Evolutionary conservation across 2,797 vertebrate genomes (phyloP).

Genomic region (Anabas testudineus): DNA sequence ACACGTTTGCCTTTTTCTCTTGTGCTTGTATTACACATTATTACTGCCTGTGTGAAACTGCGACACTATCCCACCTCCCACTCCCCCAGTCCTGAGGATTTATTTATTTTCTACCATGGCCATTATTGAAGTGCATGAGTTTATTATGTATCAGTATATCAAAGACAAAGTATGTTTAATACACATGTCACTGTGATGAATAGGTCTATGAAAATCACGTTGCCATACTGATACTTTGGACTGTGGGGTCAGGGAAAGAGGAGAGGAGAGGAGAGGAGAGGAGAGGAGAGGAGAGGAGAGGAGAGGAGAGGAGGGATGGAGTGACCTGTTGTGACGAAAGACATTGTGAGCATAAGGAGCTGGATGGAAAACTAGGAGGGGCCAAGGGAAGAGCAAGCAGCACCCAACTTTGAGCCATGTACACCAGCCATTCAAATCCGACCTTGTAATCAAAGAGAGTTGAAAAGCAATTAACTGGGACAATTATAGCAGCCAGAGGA

Average conservation of each 20-base stretch:
- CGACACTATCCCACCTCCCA: background rate
- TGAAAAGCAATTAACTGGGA: constrained; percentile 91
- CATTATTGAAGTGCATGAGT: constrained; percentile 3
- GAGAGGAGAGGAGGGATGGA: background rate
- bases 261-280: background rate
- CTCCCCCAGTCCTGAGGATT: background rate
- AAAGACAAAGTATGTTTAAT: constrained; percentile 58
- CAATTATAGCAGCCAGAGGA: constrained; percentile 87
- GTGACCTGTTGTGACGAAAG: constrained; percentile 26
- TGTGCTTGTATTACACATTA: background rate
- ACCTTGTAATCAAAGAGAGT: constrained; percentile 90
- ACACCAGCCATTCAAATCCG: constrained; percentile 79
- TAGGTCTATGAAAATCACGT: constrained; percentile 84
- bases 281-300: background rate
- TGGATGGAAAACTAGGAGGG: constrained; percentile 38
- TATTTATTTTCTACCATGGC: background rate
- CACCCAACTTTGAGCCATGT: constrained; percentile 71
- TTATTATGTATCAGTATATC: constrained; percentile 36
- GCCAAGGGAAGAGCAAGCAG: constrained; percentile 35
- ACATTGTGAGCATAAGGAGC: background rate
- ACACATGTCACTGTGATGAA: constrained; percentile 78
- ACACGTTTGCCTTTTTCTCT: background rate
- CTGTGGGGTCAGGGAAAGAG: constrained; percentile 13
- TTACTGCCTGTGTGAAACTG: constrained; percentile 8
- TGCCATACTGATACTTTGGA: constrained; percentile 67